Percentiles rank a stretch among this genome's conserved stretches.
These are phyloP conservation scores for Copsychus sechellarum DNA, from an alignment of 2,113 vertebrate genomes.

Conservation along the genomic window DNA sequence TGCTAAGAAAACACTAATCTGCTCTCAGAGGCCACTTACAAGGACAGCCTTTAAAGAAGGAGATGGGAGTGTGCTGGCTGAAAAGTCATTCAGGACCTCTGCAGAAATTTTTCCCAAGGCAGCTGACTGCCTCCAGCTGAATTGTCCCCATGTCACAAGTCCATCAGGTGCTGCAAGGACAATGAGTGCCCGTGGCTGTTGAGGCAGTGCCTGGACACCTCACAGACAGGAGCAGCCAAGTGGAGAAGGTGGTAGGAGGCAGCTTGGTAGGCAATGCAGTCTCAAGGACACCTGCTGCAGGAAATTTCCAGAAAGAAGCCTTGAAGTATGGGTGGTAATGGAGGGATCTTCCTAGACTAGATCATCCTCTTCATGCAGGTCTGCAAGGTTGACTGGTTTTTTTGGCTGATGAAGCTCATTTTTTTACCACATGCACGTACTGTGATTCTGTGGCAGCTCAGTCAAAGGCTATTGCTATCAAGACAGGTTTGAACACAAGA, in stretches of 20 bases:
- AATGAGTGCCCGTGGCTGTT: not conserved
- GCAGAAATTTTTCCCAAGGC: not conserved
- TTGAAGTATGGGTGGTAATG: not conserved
- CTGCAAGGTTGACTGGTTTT: not conserved
- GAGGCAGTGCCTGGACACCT: accelerated
- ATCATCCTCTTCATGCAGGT: not conserved
- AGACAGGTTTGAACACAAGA: not conserved
- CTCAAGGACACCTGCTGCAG: not conserved
- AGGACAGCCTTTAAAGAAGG: not conserved
- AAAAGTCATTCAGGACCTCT: not conserved
- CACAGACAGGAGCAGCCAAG: not conserved
- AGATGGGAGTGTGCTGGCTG: not conserved
- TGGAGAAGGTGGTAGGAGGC: not conserved
- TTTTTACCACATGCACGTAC: accelerated
- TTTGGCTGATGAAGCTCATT: not conserved
- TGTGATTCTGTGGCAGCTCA: not conserved
- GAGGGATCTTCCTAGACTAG: not conserved
- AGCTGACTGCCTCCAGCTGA: not conserved
- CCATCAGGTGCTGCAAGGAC: not conserved
- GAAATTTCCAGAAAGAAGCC: not conserved
- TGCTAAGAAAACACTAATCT: not conserved
- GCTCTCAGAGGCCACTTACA: not conserved
- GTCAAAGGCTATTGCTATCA: not conserved
- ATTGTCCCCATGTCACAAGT: not conserved
- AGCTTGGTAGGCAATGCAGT: not conserved